A percentile compares a stretch with the other conserved stretches of the same genome.
Conservation (phyloP, 1,140 invertebrate genomes). For the Drosophila fuyamai region DNA sequence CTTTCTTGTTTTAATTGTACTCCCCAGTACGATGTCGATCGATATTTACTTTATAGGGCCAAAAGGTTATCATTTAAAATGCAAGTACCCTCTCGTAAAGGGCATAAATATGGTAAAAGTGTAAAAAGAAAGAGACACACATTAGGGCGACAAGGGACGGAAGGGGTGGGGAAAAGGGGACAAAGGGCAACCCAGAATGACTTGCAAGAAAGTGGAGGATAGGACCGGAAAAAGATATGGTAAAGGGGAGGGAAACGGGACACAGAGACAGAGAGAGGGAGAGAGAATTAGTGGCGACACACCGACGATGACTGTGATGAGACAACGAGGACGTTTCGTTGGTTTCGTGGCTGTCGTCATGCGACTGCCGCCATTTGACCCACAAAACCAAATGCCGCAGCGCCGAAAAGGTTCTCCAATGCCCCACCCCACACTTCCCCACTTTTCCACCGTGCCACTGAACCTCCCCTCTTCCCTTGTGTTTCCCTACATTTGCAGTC, state of each 20-base stretch:
- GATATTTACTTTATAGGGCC: conserved; percentile 1
- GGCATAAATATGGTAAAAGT: conserved; percentile 19
- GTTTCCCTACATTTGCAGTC: neutral
- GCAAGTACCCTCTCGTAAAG: conserved; percentile 7
- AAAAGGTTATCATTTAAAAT: conserved; percentile 14
- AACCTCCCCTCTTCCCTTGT: neutral
- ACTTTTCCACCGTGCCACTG: neutral
- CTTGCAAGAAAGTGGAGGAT: neutral
- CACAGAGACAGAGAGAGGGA: neutral
- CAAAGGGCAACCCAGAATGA: conserved; percentile 12
- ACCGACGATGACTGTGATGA: conserved; percentile 21
- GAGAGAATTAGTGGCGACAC: conserved; percentile 27
- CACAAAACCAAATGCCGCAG: conserved; percentile 66
- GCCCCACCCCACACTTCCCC: neutral
- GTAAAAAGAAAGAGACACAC: conserved; percentile 1
- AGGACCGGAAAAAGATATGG: neutral
- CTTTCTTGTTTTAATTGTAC: no score
- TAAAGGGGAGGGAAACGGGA: neutral
- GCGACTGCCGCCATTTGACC: conserved; percentile 64
- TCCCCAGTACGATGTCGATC: no score
- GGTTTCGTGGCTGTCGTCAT: conserved; percentile 19
- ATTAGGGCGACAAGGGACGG: neutral
- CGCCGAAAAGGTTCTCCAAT: conserved; percentile 26
- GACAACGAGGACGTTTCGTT: conserved; percentile 33
- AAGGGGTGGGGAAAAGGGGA: conserved; percentile 2